Evolutionary conservation across 2,888 invertebrate species (phyloP), one percentile per base, ranked within the genome.

Genomic region (Metacarcinus magister): DNA sequence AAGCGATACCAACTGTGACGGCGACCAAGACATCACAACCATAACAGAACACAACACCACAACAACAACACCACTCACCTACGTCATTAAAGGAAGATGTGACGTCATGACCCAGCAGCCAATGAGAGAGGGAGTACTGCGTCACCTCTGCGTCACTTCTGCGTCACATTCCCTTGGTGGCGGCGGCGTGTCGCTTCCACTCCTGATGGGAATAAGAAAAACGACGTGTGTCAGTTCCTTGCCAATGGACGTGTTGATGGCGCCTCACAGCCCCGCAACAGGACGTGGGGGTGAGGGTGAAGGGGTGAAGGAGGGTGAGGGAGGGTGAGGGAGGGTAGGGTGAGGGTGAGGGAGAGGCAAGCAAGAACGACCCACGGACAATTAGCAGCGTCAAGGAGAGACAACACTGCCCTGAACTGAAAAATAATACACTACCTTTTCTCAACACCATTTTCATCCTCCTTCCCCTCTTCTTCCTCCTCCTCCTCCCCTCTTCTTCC

Each of bases 201-300:
- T 82, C 82, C 82, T 82, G 82, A 82, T 13, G 82, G 82, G 82
- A 82, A 82, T 82, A 82, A 28, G 82, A 82, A 82, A 23, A 82
- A 32, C 82, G 82, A 82, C 82, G 1, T 82, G 82, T 82, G 32
- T 82, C 28, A 82, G 2, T 13, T 82, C 32, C 32, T 82, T 82
- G 32, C 82, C 82, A 82, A 82, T 23, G 1, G 32, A 82, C 82
- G 28, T 82, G 82, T 32, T n/a, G 32, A 32, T 82, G 82, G 82
- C 32, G 32, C 32, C 82, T 32, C 7, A 7, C 32, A 28, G 32
- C 82, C 82, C 28, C 82, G 82, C 82, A 82, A 32, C 32, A 82
- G 32, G 32, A 82, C 82, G 28, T 82, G 28, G 82, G 19, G 4
- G 10, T 19, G 19, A 82, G 82, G 82, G 32, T 7, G 82, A 23